Conservation (phyloP, 2,797 vertebrate species). For the Neosilurus mollespiculum region DNA sequence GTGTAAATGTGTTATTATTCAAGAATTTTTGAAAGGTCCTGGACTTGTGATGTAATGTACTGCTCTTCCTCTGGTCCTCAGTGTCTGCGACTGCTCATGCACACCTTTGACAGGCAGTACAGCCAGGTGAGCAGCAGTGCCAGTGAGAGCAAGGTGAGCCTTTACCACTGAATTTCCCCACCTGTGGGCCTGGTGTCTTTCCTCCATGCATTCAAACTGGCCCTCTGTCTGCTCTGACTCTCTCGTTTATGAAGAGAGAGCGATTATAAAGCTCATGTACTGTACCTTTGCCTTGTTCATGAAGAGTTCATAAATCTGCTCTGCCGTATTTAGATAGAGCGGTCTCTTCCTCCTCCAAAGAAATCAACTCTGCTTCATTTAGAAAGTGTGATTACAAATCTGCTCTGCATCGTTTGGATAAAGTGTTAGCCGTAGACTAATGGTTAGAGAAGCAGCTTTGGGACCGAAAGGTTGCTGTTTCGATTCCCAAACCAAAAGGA, state of each 20-base stretch:
- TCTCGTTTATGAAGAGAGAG: background rate
- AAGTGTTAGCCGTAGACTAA: background rate
- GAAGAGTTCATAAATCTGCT: background rate
- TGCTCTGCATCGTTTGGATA: too few species aligned
- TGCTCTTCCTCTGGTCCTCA: conserved; percentile 61
- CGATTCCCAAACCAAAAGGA: too few species aligned
- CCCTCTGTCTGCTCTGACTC: background rate
- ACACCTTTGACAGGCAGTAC: conserved; percentile 98
- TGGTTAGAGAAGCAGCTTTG: too few species aligned
- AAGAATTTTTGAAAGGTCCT: background rate
- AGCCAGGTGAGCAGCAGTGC: conserved; percentile 96
- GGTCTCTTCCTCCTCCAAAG: too few species aligned
- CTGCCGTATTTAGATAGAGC: background rate
- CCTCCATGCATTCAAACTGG: conserved; percentile 48
- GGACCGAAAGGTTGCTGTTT: too few species aligned
- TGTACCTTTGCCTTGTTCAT: background rate
- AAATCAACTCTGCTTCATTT: too few species aligned
- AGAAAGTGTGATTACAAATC: too few species aligned
- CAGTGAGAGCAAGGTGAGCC: conserved; percentile 98
- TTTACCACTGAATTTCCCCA: conserved; percentile 37
- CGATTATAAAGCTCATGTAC: background rate
- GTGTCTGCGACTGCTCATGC: conserved; percentile 97
- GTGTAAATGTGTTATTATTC: background rate
- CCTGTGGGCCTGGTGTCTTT: conserved; percentile 36
- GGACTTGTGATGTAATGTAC: background rate